Evolutionary conservation across 1,140 invertebrate species (phyloP).

Genomic region (Coboldia fuscipes): DNA sequence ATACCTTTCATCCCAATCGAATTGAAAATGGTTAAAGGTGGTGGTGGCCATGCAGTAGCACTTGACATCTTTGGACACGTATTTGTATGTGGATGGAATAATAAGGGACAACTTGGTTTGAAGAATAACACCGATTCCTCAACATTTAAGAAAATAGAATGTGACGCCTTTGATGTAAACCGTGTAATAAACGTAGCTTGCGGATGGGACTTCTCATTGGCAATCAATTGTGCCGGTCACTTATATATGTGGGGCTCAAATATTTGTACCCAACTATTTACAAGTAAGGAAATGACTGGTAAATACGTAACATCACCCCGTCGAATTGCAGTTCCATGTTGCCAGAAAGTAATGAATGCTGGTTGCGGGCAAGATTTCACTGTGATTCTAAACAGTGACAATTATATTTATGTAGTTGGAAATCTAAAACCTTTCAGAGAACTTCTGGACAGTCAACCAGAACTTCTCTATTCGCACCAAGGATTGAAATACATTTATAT

Average conservation of each 20-base stretch:
- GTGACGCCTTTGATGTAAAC: conserved; percentile 19
- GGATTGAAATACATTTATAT: too few relatives aligned
- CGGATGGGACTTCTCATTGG: conserved; percentile 50
- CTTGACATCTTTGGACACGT: conserved; percentile 40
- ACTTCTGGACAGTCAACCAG: background rate
- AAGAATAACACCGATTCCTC: conserved; percentile 8
- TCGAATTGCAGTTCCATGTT: conserved; percentile 14
- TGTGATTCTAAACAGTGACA: conserved; percentile 36
- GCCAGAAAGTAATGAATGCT: conserved; percentile 18
- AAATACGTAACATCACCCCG: conserved; percentile 18
- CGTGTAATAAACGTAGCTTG: conserved; percentile 35
- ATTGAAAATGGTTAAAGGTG: conserved; percentile 40
- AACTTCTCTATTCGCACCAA: background rate
- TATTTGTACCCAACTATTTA: conserved; percentile 44
- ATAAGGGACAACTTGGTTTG: conserved; percentile 52
- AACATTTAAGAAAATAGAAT: conserved; percentile 8
- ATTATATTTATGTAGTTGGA: conserved; percentile 15
- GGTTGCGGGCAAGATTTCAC: conserved; percentile 44
- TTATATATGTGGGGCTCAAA: conserved; percentile 59
- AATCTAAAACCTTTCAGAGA: conserved; percentile 7
- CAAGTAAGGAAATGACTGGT: conserved; percentile 19
- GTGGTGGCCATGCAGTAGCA: conserved; percentile 52
- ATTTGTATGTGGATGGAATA: conserved; percentile 74
- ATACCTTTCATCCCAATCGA: conserved; percentile 21
- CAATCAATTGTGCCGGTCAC: conserved; percentile 35